These are phyloP conservation scores for Corythoichthys haematopterus DNA, from an alignment of 2,113 vertebrate genomes.

Conservation along the genomic window DNA sequence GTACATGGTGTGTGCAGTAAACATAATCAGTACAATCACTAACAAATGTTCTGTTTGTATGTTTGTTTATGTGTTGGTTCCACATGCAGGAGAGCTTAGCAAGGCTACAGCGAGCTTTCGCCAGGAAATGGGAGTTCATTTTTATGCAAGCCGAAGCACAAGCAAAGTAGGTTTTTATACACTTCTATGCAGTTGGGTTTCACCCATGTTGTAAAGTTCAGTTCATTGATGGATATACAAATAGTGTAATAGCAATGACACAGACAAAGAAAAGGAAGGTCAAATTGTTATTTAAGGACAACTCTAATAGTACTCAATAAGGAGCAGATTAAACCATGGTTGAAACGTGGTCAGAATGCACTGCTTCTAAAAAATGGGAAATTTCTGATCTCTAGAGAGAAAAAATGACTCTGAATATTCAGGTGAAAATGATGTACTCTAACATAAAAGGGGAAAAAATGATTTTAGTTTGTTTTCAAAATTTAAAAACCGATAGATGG, in stretches of 20 bases:
- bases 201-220: not conserved
- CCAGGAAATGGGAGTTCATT: conserved; percentile 98
- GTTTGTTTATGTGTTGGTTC: conserved; percentile 25
- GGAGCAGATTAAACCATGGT: not conserved
- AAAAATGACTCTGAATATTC: too few species aligned
- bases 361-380: too few species aligned
- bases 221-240: not conserved
- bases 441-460: too few species aligned
- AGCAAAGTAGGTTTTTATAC: conserved; percentile 86
- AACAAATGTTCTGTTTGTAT: conserved; percentile 29
- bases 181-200: not conserved
- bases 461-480: too few species aligned
- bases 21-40: conserved; percentile 26
- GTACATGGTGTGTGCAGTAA: conserved; percentile 23
- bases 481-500: too few species aligned
- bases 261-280: not conserved
- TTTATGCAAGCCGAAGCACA: conserved; percentile 99
- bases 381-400: too few species aligned
- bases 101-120: conserved; percentile 92
- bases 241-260: not conserved
- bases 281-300: not conserved
- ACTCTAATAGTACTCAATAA: not conserved
- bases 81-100: conserved; percentile 90
- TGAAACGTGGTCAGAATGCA: too few species aligned
- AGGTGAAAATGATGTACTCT: too few species aligned